These are phyloP conservation scores for Typhlomys cinereus DNA, from an alignment of 2,113 vertebrate genomes.

Conservation along the genomic window DNA sequence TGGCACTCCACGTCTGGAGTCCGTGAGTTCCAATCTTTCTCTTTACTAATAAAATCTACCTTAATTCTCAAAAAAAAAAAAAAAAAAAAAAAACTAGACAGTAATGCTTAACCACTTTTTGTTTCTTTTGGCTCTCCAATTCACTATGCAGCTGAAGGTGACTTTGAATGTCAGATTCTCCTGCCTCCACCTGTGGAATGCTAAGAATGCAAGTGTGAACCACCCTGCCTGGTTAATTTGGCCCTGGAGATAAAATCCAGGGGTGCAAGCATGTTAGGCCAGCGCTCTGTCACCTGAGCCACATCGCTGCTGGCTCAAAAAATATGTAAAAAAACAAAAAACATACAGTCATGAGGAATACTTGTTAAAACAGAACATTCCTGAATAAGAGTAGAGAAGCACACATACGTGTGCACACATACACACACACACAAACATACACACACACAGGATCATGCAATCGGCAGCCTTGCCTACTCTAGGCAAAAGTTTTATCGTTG, in stretches of 20 bases:
- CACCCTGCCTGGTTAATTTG: background rate
- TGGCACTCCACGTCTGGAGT: too few species aligned
- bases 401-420: background rate
- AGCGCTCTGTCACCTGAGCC: background rate
- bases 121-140: too few species aligned
- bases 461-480: background rate
- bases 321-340: too few species aligned
- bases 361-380: constrained; percentile 3
- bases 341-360: background rate
- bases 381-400: background rate
- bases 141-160: too few species aligned
- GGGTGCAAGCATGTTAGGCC: background rate
- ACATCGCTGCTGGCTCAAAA: too few species aligned
- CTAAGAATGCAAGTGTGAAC: background rate
- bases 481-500: background rate
- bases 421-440: background rate
- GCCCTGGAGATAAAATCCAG: background rate
- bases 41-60: too few species aligned
- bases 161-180: too few species aligned
- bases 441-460: background rate
- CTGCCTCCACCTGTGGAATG: too few species aligned
- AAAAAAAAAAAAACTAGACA: too few species aligned
- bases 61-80: too few species aligned
- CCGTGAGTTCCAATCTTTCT: too few species aligned
- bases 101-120: too few species aligned